Base-by-base conservation (phyloP, 2,797 vertebrate genomes). In the Sebastes iracundus region DNA sequence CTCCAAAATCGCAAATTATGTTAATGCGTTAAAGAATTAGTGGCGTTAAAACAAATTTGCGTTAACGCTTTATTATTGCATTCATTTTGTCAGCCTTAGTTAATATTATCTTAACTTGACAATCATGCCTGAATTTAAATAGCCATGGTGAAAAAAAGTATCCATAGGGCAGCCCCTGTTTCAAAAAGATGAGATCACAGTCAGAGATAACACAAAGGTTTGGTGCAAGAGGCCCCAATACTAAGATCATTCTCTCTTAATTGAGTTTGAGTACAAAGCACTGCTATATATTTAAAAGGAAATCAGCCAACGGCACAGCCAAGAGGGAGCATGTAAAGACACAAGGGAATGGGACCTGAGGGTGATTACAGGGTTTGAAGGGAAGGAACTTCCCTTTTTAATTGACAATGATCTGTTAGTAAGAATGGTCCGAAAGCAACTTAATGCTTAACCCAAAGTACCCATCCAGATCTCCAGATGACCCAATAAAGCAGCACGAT, bases 351-450 rank as follows among this genome's bases (percentile, higher is more conserved):
- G 23, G 71, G 49, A 69, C 25, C 25, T 66, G 27, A 61, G 68
- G 72, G 69, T 28, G 69, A 79, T 77, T 79, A 56, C 38, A 85
- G 61, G 56, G 16, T 73, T 76, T 33, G 25, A 61, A 27, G 60
- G 35, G 55, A 64, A 22, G 14, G 27, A 28, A 72, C 81, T 77
- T 71, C 28, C 28, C 20, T 77, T 77, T 80, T 73, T 82, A 85
- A 81, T 82, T 72, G 58, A 71, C 81, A 82, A 66, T 84, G 79
- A 89, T 78, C 53, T 72, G 59, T 80, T 75, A 35, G 49, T 65
- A 66, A 77, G 61, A 84, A 28, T 23, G 56, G 42, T 63, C 79
- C 33, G 58, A 76, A 82, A 83, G 35, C 53, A 71, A 70, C 65
- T 49, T 52, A 67, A 75, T 75, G 73, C 63, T 80, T 72, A 69